These are phyloP conservation scores for Paragorgia papillata DNA, from an alignment of 92 coral and sea anemone genomes.

Conservation along the genomic window DNA sequence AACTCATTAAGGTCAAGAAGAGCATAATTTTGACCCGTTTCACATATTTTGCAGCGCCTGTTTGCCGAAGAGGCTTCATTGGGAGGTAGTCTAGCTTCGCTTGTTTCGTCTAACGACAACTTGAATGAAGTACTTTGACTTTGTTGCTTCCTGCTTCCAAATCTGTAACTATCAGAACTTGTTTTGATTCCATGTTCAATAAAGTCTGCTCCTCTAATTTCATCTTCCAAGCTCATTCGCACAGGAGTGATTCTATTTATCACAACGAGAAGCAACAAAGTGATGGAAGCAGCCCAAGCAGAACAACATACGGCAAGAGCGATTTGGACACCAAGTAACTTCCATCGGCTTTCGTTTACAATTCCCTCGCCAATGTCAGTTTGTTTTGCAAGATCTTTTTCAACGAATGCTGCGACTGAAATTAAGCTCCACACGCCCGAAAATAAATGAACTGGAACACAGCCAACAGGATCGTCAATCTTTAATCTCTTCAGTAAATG, in stretches of 20 bases:
- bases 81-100: no score
- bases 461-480: slow-evolving; percentile 84
- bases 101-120: no score
- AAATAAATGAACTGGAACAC: slow-evolving; percentile 75
- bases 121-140: not conserved
- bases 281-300: not conserved
- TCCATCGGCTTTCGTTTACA: not conserved
- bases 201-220: slow-evolving; percentile 68
- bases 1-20: no score
- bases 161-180: not conserved
- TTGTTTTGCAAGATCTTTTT: slow-evolving; percentile 53
- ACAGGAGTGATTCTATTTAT: slow-evolving; percentile 66
- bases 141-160: not conserved
- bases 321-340: not conserved
- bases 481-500: slow-evolving; percentile 57
- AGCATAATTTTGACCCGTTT: no score
- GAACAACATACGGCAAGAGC: not conserved
- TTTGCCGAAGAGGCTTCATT: no score
- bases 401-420: slow-evolving; percentile 73
- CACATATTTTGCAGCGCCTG: no score
- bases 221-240: slow-evolving; percentile 74
- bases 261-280: slow-evolving; percentile 39
- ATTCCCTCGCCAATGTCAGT: not conserved
- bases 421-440: slow-evolving; percentile 83
- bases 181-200: slow-evolving; percentile 73